Base-by-base conservation (phyloP, 1,140 invertebrate species). In the Diprion similis region DNA sequence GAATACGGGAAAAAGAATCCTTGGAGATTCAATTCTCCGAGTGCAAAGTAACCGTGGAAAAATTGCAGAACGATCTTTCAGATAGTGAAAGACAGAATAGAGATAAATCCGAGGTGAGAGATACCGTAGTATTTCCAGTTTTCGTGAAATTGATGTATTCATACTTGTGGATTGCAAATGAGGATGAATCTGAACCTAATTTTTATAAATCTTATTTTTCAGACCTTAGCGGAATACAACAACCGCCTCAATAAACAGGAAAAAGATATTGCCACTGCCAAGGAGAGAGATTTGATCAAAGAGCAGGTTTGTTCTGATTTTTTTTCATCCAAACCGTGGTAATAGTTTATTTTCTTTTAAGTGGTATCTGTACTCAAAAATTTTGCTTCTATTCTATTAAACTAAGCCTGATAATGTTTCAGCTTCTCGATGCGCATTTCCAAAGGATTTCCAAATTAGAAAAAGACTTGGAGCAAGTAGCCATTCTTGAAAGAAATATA, bases 221-320 rank as follows among this genome's bases (percentile, higher is more conserved):
- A 75, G 51, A 74, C 48, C 51, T 48, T 73, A 70, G 24, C 46
- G 45, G 70, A 77, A 69, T 47, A 76, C 11, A 46, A 71, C 69
- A 64, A 71, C 64, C 45, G 9, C 46, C 18, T 70, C 51, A 18
- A 4, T 37, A 59, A 75, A 0, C 70, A 71, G 65, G 18, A 77
- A 17, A 51, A 75, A 6, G 71, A 75, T 69, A 24, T 76, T 10
- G 13, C n/a, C 37, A 46, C 65, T 45, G 59, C 13, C 46, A 70
- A 65, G 6, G 69, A 70, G 46, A 45, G 69, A 47, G 10, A 70
- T 70, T 19, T 15, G 46, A 45, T 70, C 46, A 70, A 70, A 47
- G 46, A 37, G 18, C 19, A 70, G 69, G 69, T 70, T 17, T 6
- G 24, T 37, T 37, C 24, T 37, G 6, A 37, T 37, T 37, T 70